A percentile compares a stretch with the other conserved stretches of the same genome.
These are phyloP conservation scores for Delphinus delphis DNA, from an alignment of 2,113 vertebrate genomes.

Conservation along the genomic window DNA sequence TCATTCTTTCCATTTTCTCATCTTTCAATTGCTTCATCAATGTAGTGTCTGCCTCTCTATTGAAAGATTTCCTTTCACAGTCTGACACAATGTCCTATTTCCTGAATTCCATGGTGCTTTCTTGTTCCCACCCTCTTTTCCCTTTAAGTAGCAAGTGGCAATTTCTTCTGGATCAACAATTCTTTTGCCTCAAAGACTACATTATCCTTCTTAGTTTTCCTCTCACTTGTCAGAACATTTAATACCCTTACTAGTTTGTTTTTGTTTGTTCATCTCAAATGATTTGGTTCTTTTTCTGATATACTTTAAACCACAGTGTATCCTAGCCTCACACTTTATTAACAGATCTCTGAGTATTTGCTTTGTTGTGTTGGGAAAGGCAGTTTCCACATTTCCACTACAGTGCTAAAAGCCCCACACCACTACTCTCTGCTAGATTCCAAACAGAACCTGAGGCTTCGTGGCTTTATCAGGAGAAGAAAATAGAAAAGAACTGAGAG, in stretches of 20 bases:
- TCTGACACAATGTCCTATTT: neutral
- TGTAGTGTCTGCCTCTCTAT: fast-evolving
- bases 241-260: neutral
- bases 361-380: neutral
- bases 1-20: neutral
- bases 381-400: neutral
- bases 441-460: neutral
- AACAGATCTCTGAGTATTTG: neutral
- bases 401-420: neutral
- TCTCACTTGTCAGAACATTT: neutral
- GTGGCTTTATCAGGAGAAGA: neutral
- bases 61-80: neutral
- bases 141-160: neutral
- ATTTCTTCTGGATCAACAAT: neutral
- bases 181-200: neutral
- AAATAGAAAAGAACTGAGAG: neutral
- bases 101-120: neutral
- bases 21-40: neutral
- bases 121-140: neutral
- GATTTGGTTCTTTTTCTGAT: neutral
- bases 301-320: neutral
- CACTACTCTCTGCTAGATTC: neutral
- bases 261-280: neutral
- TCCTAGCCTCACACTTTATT: neutral
- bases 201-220: neutral